A percentile compares a stretch with the other conserved stretches of the same genome.
phyloP scores from a whole-genome alignment of 2,797 vertebrate species.

The Chrysocyon brachyurus region DNA sequence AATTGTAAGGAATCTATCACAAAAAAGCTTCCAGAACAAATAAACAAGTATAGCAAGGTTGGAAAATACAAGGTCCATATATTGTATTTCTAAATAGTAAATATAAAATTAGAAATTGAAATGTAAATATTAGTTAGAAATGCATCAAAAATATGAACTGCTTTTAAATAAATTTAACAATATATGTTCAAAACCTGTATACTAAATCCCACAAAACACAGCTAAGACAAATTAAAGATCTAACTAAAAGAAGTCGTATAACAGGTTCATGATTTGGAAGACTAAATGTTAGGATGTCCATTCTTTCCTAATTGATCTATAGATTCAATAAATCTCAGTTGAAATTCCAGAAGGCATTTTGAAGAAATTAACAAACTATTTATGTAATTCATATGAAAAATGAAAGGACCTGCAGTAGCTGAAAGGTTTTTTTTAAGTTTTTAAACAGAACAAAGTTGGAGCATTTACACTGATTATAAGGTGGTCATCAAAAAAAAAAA shows the following conservation, averaged over 20 bases:
- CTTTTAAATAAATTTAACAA: neutral
- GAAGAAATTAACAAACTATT: neutral
- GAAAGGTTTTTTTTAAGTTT: neutral
- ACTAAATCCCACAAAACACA: neutral
- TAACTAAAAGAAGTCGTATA: neutral
- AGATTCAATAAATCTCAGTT: neutral
- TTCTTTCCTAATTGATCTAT: neutral
- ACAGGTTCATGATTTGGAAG: neutral
- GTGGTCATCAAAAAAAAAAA: too few relatives aligned
- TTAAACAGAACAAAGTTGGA: neutral
- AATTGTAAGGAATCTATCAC: neutral
- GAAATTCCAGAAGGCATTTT: neutral
- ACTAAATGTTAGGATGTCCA: neutral
- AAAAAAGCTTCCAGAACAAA: neutral
- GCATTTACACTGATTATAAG: neutral
- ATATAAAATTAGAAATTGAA: neutral
- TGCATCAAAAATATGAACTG: neutral
- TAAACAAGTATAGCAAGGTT: neutral
- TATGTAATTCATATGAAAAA: neutral
- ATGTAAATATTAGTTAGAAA: neutral
- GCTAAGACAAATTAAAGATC: neutral
- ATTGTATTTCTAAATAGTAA: neutral
- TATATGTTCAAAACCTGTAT: neutral
- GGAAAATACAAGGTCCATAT: neutral
- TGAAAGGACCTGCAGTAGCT: neutral